Conservation (phyloP, 1,140 invertebrate genomes). For the Drosophila biarmipes region DNA sequence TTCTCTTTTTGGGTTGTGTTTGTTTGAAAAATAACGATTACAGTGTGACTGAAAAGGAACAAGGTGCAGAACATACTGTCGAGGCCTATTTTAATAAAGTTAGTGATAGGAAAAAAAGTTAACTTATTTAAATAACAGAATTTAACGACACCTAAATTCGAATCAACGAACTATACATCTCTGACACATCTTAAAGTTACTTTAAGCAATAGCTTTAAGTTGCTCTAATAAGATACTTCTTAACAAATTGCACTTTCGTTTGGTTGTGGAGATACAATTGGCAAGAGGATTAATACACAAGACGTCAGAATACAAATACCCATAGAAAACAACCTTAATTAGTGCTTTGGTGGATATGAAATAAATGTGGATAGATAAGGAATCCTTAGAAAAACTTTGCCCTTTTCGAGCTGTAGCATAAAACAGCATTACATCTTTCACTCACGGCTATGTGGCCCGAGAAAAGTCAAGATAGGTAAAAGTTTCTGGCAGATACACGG, state of each 20-base stretch:
- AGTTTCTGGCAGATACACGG: slow-evolving; percentile 25
- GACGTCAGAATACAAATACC: neutral
- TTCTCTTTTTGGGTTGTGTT: neutral
- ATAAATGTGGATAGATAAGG: neutral
- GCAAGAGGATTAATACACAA: neutral
- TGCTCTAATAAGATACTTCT: neutral
- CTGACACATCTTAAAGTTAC: neutral
- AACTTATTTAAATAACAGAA: no score
- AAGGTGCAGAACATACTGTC: neutral
- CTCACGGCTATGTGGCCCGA: slow-evolving; percentile 7
- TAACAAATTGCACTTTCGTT: slow-evolving; percentile 7
- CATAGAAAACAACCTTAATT: slow-evolving; percentile 16
- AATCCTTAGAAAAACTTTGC: slow-evolving; percentile 18
- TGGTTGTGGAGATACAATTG: neutral
- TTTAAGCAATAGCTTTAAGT: neutral
- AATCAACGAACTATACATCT: neutral
- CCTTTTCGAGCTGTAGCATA: neutral
- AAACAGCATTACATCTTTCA: slow-evolving; percentile 13
- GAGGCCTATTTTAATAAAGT: no score
- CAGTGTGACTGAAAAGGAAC: neutral
- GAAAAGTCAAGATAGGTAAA: slow-evolving; percentile 28
- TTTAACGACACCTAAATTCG: no score
- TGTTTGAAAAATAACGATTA: neutral
- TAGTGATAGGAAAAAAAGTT: no score
- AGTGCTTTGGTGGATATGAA: neutral